Percentiles rank a stretch among this genome's conserved stretches.
Conservation (phyloP, 2,888 invertebrate genomes). For the Nomada ferruginata region DNA sequence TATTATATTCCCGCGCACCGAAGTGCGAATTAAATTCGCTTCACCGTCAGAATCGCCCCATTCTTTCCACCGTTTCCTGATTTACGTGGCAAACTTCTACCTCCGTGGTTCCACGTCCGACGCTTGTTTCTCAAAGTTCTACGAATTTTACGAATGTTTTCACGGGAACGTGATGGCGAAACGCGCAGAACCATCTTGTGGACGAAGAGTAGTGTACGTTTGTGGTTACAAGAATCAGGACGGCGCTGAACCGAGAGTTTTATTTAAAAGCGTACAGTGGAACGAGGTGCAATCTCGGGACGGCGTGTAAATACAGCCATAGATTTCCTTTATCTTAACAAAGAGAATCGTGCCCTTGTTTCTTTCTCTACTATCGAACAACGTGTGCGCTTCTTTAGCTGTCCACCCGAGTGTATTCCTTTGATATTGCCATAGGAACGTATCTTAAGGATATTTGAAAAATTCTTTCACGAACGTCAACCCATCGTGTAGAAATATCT, state of each 20-base stretch:
- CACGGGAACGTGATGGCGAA: background rate
- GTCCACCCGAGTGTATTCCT: conserved; percentile 44
- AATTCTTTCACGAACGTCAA: conserved; percentile 44
- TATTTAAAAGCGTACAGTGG: conserved; percentile 57
- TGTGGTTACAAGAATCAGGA: conserved; percentile 7
- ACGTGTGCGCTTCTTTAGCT: conserved; percentile 47
- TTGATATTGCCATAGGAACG: conserved; percentile 36
- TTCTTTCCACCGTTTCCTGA: background rate
- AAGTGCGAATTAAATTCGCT: conserved; percentile 20
- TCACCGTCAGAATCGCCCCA: conserved; percentile 1
- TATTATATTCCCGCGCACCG: too few relatives aligned
- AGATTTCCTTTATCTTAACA: conserved; percentile 70
- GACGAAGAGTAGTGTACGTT: background rate
- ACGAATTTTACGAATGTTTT: background rate
- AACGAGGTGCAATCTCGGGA: conserved; percentile 66
- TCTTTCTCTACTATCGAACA: conserved; percentile 41
- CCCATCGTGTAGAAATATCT: conserved; percentile 12
- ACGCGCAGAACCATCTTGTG: background rate
- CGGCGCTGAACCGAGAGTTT: conserved; percentile 57
- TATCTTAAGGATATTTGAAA: conserved; percentile 49
- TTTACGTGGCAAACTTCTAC: conserved; percentile 11
- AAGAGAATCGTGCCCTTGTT: conserved; percentile 56
- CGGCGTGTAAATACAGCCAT: conserved; percentile 71
- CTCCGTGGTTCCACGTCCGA: background rate
- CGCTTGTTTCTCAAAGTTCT: background rate